A percentile compares a stretch with the other conserved stretches of the same genome.
These are phyloP conservation scores for Anthophora plumipes DNA, from an alignment of 2,888 invertebrate genomes.

Conservation along the genomic window DNA sequence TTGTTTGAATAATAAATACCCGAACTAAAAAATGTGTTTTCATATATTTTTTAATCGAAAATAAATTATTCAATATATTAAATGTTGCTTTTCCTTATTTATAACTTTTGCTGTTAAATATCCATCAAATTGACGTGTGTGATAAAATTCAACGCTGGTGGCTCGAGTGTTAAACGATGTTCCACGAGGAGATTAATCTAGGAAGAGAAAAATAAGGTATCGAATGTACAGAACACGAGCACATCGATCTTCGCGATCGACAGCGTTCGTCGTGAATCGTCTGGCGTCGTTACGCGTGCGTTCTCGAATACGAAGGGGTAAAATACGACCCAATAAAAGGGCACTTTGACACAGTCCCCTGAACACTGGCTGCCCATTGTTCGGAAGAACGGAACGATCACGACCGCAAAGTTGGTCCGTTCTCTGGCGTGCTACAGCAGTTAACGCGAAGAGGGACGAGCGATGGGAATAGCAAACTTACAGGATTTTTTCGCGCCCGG, in stretches of 20 bases:
- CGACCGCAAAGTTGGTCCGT: constrained; percentile 55
- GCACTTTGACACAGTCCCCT: constrained; percentile 71
- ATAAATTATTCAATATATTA: too few relatives aligned
- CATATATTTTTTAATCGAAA: too few relatives aligned
- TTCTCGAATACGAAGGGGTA: constrained; percentile 63
- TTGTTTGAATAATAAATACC: too few relatives aligned
- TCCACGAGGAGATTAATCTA: too few relatives aligned
- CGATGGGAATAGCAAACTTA: constrained; percentile 39
- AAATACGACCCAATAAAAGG: constrained; percentile 75
- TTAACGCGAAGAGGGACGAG: constrained; percentile 58
- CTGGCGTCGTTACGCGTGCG: constrained; percentile 64
- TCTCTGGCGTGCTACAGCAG: constrained; percentile 55
- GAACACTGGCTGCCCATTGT: constrained; percentile 69
- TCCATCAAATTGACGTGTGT: too few relatives aligned
- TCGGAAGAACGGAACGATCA: constrained; percentile 65
- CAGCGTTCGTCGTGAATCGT: constrained; percentile 51
- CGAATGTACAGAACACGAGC: constrained; percentile 17
- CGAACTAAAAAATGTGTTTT: too few relatives aligned
- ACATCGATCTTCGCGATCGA: constrained; percentile 54
- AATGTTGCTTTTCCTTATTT: too few relatives aligned
- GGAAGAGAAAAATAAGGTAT: background rate
- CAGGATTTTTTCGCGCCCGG: constrained; percentile 54
- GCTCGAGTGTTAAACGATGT: too few relatives aligned
- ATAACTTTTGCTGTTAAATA: too few relatives aligned
- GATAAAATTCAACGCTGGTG: too few relatives aligned